phyloP scores from a whole-genome alignment of 1,140 invertebrate genomes.

The Trichomalopsis sarcophagae region DNA sequence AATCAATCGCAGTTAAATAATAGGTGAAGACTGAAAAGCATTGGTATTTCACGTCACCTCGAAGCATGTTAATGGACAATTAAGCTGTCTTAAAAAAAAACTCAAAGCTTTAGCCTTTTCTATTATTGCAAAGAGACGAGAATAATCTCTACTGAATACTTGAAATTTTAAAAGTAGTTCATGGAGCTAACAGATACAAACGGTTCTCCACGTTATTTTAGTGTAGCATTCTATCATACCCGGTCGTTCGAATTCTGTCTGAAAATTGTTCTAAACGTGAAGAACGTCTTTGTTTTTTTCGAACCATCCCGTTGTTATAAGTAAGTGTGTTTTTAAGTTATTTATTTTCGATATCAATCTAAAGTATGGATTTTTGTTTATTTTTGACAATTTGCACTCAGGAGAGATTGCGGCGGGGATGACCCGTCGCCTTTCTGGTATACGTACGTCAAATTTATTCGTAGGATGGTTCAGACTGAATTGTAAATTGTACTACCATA shows the following conservation, averaged over 20 bases:
- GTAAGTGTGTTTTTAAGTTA: background rate
- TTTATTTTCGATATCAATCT: background rate
- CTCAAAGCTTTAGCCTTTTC: background rate
- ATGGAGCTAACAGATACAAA: background rate
- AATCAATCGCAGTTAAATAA: constrained; percentile 10
- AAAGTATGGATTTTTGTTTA: background rate
- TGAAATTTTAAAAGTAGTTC: constrained; percentile 3
- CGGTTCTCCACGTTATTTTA: background rate
- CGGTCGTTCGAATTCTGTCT: background rate
- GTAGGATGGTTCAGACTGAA: constrained; percentile 51
- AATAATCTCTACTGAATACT: background rate
- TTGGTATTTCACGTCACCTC: background rate
- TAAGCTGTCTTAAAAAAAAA: background rate
- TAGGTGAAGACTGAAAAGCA: constrained; percentile 7
- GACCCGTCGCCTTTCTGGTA: background rate
- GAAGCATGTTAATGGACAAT: background rate
- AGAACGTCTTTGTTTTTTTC: constrained; percentile 26
- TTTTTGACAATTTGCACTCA: background rate
- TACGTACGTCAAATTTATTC: constrained; percentile 17
- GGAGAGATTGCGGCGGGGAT: background rate
- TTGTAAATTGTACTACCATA: constrained; percentile 48
- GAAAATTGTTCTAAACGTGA: background rate
- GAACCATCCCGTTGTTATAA: constrained; percentile 40
- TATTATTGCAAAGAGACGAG: background rate
- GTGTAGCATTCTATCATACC: background rate